Evolutionary conservation across 2,888 invertebrate genomes (phyloP).

Genomic region (Macrophya annulata): DNA sequence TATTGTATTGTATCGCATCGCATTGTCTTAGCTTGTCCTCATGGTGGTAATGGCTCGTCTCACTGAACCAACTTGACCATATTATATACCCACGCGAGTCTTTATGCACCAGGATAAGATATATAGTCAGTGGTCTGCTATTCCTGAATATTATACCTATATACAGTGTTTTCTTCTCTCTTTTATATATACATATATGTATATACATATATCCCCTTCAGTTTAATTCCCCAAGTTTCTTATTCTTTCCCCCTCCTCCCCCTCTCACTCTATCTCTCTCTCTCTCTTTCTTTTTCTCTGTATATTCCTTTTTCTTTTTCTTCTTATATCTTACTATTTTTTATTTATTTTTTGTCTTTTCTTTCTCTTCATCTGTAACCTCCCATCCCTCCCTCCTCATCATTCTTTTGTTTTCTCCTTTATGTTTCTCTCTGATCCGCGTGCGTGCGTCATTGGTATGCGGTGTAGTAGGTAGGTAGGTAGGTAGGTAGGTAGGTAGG

Average conservation of each 20-base stretch:
- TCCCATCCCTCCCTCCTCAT: neutral
- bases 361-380: neutral
- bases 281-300: neutral
- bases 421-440: conserved; percentile 12
- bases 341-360: neutral
- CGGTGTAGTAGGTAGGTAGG: neutral
- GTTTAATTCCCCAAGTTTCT: neutral
- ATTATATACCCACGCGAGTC: conserved; percentile 1
- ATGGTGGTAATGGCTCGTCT: neutral
- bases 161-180: neutral
- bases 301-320: neutral
- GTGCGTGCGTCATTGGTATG: conserved; percentile 35
- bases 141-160: neutral
- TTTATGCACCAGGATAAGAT: neutral
- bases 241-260: no score
- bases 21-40: neutral
- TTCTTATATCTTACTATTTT: neutral
- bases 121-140: neutral
- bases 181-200: neutral
- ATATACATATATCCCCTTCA: neutral
- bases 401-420: neutral
- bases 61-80: neutral
- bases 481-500: neutral
- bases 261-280: neutral
- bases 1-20: neutral